phyloP scores from a whole-genome alignment of 1,140 invertebrate species.

The Propsilocerus akamusi region DNA sequence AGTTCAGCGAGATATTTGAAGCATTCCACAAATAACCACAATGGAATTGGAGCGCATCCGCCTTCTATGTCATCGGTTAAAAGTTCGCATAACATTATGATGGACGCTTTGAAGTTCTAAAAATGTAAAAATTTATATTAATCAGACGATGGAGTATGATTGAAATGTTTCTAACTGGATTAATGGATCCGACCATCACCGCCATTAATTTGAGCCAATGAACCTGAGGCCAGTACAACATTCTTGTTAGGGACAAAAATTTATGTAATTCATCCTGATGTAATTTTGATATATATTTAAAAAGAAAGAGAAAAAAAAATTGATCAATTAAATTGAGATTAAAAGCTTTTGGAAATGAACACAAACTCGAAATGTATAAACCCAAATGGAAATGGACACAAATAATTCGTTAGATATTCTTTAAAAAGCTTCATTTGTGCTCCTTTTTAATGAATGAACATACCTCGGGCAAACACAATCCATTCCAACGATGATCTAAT shows the following conservation, averaged over 20 bases:
- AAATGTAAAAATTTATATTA: background rate
- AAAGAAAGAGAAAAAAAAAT: background rate
- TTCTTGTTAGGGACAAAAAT: slow-evolving; percentile 7
- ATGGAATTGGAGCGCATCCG: slow-evolving; percentile 49
- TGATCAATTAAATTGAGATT: no score
- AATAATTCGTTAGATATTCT: background rate
- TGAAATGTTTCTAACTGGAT: slow-evolving; percentile 2
- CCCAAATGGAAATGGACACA: background rate
- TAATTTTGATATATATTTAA: background rate
- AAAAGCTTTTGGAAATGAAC: no score
- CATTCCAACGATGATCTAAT: slow-evolving; percentile 39
- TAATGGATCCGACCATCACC: slow-evolving; percentile 7
- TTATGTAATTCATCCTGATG: slow-evolving; percentile 6
- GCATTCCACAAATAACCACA: slow-evolving; percentile 40
- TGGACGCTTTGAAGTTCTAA: slow-evolving; percentile 54
- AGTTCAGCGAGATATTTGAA: slow-evolving; percentile 50
- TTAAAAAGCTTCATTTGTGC: no score
- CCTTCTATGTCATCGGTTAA: slow-evolving; percentile 66
- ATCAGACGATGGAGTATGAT: background rate
- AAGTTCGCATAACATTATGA: slow-evolving; percentile 63
- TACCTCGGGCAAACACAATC: slow-evolving; percentile 27
- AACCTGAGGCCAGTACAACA: slow-evolving; percentile 7
- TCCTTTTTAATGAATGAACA: no score
- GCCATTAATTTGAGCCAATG: slow-evolving; percentile 8
- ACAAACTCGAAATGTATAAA: background rate